Base-by-base conservation (phyloP, 2,888 invertebrate genomes). In the Parnassius orleans region DNA sequence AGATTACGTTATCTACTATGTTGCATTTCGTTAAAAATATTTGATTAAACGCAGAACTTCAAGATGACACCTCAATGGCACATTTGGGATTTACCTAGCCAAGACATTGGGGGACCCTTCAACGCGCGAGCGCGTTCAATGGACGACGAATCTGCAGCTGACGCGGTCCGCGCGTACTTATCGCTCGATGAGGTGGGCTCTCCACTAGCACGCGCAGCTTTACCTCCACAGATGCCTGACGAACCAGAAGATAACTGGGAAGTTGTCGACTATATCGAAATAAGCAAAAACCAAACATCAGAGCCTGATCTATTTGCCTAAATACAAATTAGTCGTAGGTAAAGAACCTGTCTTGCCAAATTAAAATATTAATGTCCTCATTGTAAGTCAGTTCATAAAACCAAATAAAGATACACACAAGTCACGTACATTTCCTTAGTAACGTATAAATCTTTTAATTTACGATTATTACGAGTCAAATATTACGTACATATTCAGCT, bases 261-360 rank as follows among this genome's bases (percentile, higher is more conserved):
- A 74, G 94, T 94, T 48, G 80, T 93, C 19, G 95, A 95, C 82
- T 95, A 95, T 75, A 79, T 95, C 3, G 94, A 95, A 69, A 74
- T 95, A 57, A 60, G 53, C 41, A 56, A 33, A 10, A 62, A 57
- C 33, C 41, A 33, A 42, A 60, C 14, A 7, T 9, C 57, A 2
- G 56, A 56, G 9, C 15, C 47, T n/a, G 50, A 41, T 48, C 9
- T 48, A 53, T 24, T 15, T 12, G 46, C 19, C 15, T 56, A 50
- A 61, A 42, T 42, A 9, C 41, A 33, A 33, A 33, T 48, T 9
- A 14, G 9, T 14, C 53, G 15, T 60, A 55, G 3, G 19, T 53
- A 10, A 15, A 47, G 12, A 41, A 48, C 43, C n/a, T 24, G 19
- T 63, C 63, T 63, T 63, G 59, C 63, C 63, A 48, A 63, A 63